A percentile compares a stretch with the other conserved stretches of the same genome.
phyloP scores from a whole-genome alignment of 1,140 invertebrate species.

The Glomeris maerens region DNA sequence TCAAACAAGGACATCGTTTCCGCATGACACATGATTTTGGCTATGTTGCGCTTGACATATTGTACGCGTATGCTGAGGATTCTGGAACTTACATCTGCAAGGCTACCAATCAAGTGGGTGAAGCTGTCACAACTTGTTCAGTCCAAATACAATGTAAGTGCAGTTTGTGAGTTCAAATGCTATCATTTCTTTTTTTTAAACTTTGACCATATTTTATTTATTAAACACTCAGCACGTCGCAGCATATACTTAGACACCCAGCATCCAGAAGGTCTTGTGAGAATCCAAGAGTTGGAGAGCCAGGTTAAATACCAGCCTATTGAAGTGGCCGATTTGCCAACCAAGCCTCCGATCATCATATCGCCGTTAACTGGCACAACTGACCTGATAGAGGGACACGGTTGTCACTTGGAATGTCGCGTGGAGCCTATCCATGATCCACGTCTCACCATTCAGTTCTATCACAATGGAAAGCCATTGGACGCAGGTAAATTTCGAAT shows the following conservation, averaged over 20 bases:
- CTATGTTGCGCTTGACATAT: constrained; percentile 83
- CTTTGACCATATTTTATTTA: constrained; percentile 6
- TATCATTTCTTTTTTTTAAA: constrained; percentile 9
- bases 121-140: constrained; percentile 80
- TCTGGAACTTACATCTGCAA: constrained; percentile 87
- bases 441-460: constrained; percentile 78
- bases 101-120: constrained; percentile 77
- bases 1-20: constrained; percentile 49
- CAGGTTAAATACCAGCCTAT: constrained; percentile 58
- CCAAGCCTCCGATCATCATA: constrained; percentile 61
- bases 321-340: constrained; percentile 62
- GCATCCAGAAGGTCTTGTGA: constrained; percentile 81
- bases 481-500: constrained; percentile 28
- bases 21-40: constrained; percentile 89
- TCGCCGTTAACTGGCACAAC: constrained; percentile 65
- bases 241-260: constrained; percentile 79
- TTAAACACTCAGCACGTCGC: constrained; percentile 43
- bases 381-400: constrained; percentile 67
- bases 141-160: constrained; percentile 46
- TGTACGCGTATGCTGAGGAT: constrained; percentile 87
- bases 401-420: constrained; percentile 79
- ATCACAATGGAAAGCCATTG: constrained; percentile 74
- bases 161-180: constrained; percentile 8
- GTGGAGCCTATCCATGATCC: constrained; percentile 82
- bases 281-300: constrained; percentile 75